phyloP scores from a whole-genome alignment of 2,888 invertebrate species.

The Nomada hirtipes region DNA sequence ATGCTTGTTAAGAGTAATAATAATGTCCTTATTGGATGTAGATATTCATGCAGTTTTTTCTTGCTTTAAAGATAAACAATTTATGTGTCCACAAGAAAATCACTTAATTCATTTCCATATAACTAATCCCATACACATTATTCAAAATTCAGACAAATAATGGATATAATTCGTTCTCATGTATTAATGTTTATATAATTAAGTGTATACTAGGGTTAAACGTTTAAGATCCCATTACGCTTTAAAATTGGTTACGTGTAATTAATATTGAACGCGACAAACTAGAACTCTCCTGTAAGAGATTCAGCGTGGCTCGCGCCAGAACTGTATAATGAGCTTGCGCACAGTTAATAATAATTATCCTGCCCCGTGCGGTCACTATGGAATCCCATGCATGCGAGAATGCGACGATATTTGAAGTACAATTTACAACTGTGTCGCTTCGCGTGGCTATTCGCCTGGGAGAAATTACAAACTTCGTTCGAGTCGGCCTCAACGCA shows the following conservation, averaged over 20 bases:
- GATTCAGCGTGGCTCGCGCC: slow-evolving; percentile 43
- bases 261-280: slow-evolving; percentile 53
- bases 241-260: slow-evolving; percentile 41
- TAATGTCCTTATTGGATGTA: too few species aligned
- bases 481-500: slow-evolving; percentile 4
- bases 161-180: neutral
- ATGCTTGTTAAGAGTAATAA: too few species aligned
- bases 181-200: too few species aligned
- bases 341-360: slow-evolving; percentile 62
- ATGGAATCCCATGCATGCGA: slow-evolving; percentile 11
- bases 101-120: slow-evolving; percentile 30
- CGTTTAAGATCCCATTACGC: neutral
- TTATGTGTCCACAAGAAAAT: too few species aligned
- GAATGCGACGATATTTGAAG: slow-evolving; percentile 34
- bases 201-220: too few species aligned
- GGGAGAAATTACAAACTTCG: slow-evolving; percentile 31
- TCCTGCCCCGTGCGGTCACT: slow-evolving; percentile 6
- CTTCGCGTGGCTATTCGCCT: neutral
- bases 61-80: too few species aligned
- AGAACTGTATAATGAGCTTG: slow-evolving; percentile 59
- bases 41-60: too few species aligned
- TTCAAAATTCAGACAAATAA: neutral
- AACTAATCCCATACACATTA: slow-evolving; percentile 8
- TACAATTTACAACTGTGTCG: slow-evolving; percentile 23
- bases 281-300: slow-evolving; percentile 36